These are phyloP conservation scores for Drosophila erecta DNA, from an alignment of 1,140 invertebrate species.

Conservation along the genomic window DNA sequence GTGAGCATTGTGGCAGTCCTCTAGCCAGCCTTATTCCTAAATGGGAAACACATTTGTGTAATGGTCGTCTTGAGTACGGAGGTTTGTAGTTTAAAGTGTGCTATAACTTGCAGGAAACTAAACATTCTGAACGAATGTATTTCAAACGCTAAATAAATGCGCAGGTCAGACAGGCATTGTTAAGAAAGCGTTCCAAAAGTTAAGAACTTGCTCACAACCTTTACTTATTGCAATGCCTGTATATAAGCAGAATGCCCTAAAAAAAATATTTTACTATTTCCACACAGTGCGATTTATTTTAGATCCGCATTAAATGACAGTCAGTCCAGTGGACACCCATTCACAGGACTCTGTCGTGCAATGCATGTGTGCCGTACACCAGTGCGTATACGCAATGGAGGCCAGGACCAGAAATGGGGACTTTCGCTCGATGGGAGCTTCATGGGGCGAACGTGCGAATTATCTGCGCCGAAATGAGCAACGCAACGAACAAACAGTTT, in stretches of 20 bases:
- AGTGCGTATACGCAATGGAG: conserved; percentile 36
- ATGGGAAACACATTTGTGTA: not conserved
- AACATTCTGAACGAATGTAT: too few species aligned
- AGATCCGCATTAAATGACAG: too few species aligned
- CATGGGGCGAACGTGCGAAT: conserved; percentile 44
- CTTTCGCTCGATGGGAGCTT: conserved; percentile 14
- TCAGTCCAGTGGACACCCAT: not conserved
- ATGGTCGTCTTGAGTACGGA: conserved; percentile 1
- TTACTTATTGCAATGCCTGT: too few species aligned
- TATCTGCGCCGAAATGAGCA: conserved; percentile 49
- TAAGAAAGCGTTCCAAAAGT: not conserved
- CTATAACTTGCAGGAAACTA: too few species aligned
- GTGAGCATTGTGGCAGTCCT: not conserved
- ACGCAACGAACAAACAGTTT: conserved; percentile 41
- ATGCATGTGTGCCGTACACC: conserved; percentile 9
- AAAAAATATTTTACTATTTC: too few species aligned
- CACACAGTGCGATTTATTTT: not conserved
- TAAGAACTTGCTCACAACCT: not conserved
- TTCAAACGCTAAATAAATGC: too few species aligned
- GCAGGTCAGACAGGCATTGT: too few species aligned
- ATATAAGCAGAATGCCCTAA: not conserved
- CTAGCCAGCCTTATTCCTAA: not conserved
- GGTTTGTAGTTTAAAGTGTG: too few species aligned
- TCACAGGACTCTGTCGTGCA: not conserved
- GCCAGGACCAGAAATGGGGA: conserved; percentile 7